Percentiles rank a stretch among this genome's conserved stretches.
Conservation (phyloP, 2,113 vertebrate species). For the Otis tarda region DNA sequence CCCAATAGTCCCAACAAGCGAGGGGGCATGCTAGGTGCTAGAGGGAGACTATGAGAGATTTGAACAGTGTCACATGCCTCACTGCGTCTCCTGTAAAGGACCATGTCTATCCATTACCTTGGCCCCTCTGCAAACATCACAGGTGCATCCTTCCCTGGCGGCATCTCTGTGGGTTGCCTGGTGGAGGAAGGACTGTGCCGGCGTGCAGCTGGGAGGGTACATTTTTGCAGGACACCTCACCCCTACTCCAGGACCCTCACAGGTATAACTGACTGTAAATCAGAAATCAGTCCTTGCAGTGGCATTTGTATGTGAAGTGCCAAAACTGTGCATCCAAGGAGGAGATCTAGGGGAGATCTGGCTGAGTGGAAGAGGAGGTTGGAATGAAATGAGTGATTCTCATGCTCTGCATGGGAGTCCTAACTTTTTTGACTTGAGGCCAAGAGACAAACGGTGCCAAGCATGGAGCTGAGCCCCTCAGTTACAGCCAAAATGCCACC, state of each 20-base stretch:
- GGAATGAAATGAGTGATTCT: neutral
- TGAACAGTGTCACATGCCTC: neutral
- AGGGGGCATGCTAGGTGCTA: rapidly evolving
- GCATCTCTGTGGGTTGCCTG: neutral
- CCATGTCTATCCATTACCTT: rapidly evolving
- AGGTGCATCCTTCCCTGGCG: neutral
- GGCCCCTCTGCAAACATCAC: neutral
- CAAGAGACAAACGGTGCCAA: neutral
- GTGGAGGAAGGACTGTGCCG: neutral
- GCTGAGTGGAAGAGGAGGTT: neutral
- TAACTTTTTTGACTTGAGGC: neutral
- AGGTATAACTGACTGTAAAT: neutral
- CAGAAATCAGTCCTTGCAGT: neutral
- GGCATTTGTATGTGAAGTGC: neutral
- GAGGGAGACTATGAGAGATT: neutral
- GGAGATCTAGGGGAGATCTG: neutral
- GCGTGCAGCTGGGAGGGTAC: neutral
- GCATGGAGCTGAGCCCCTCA: neutral
- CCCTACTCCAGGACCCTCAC: neutral
- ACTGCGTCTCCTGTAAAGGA: neutral
- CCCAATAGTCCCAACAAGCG: neutral
- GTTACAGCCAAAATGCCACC: neutral
- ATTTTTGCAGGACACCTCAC: neutral
- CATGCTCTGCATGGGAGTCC: neutral
- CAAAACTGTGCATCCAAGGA: neutral